Percentiles rank a stretch among this genome's conserved stretches.
Evolutionary conservation across 2,797 vertebrate species (phyloP).

Genomic region (Gallirallus australis): DNA sequence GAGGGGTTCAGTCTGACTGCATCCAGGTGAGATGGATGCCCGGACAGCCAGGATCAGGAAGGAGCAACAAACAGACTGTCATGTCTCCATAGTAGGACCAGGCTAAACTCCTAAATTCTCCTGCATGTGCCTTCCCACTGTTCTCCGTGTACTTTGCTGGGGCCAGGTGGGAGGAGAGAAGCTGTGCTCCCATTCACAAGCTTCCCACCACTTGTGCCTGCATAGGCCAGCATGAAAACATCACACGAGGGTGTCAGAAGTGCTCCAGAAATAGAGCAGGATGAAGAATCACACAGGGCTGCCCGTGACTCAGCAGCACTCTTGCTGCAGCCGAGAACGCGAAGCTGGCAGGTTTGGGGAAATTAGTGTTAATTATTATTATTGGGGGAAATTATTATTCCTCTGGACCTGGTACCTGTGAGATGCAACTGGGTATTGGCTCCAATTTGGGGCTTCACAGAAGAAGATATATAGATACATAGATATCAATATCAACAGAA

Average conservation of each 20-base stretch:
- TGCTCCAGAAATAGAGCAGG: constrained; percentile 1
- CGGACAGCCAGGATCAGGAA: background rate
- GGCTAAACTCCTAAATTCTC: background rate
- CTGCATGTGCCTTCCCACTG: background rate
- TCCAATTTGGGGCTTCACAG: background rate
- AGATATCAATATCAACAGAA: background rate
- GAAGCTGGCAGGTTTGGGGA: background rate
- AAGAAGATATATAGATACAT: background rate
- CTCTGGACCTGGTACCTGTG: background rate
- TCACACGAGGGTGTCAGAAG: background rate
- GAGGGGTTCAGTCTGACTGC: background rate
- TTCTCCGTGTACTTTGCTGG: background rate
- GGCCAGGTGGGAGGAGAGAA: background rate
- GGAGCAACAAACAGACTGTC: background rate
- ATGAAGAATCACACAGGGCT: background rate
- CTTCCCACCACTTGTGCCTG: background rate
- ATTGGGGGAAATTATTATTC: background rate
- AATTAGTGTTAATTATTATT: background rate
- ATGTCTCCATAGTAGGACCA: background rate
- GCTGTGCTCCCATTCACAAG: background rate
- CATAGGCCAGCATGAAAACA: background rate
- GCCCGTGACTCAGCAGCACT: background rate
- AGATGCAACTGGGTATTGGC: background rate
- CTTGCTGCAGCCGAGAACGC: background rate
- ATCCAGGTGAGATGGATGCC: background rate